phyloP scores from a whole-genome alignment of 2,888 invertebrate species.

The Phortica okadai region DNA sequence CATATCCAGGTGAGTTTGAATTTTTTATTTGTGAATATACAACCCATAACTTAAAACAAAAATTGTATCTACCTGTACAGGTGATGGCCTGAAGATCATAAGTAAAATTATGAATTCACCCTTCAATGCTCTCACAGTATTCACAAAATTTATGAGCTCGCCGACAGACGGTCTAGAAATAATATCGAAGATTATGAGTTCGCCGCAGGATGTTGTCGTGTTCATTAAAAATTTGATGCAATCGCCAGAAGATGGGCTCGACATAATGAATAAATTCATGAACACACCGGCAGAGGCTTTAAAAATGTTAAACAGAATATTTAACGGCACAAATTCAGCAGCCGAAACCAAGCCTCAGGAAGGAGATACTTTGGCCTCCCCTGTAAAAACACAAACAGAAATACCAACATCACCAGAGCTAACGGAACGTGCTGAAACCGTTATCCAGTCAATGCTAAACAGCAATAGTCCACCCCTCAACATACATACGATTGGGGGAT shows the following conservation, averaged over 20 bases:
- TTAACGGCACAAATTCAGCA: slow-evolving; percentile 63
- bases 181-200: slow-evolving; percentile 75
- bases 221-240: slow-evolving; percentile 76
- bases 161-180: slow-evolving; percentile 77
- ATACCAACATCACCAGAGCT: slow-evolving; percentile 29
- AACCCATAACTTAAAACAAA: not conserved
- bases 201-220: slow-evolving; percentile 75
- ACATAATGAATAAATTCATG: slow-evolving; percentile 77
- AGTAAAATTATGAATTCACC: slow-evolving; percentile 77
- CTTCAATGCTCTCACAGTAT: slow-evolving; percentile 76
- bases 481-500: not conserved
- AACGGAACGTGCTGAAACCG: slow-evolving; percentile 54
- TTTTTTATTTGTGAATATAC: not conserved
- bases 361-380: slow-evolving; percentile 35
- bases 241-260: slow-evolving; percentile 75
- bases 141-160: slow-evolving; percentile 77
- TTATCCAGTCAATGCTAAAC: slow-evolving; percentile 65
- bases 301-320: slow-evolving; percentile 74
- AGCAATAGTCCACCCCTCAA: slow-evolving; percentile 44
- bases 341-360: slow-evolving; percentile 29
- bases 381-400: not conserved
- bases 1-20: slow-evolving; percentile 68
- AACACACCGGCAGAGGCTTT: slow-evolving; percentile 76
- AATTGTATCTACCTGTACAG: slow-evolving; percentile 48
- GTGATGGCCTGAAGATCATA: slow-evolving; percentile 76